These are phyloP conservation scores for Tetragonula clypearis DNA, from an alignment of 1,140 invertebrate species.

Conservation along the genomic window DNA sequence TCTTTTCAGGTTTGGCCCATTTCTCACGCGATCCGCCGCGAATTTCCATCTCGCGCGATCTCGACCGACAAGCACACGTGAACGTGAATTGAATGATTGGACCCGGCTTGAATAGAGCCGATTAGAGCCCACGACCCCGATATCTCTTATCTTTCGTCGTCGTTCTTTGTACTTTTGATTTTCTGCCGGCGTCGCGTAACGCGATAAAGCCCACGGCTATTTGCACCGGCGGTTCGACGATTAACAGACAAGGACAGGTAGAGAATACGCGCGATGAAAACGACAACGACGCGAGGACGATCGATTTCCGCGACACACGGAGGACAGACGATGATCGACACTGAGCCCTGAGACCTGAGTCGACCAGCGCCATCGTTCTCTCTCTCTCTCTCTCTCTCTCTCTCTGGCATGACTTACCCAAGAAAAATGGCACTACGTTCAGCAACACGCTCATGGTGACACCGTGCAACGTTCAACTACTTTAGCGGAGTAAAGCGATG, in stretches of 20 bases:
- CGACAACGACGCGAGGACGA: not conserved
- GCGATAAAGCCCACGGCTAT: not conserved
- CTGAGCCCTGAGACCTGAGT: not conserved
- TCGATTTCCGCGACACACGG: not conserved
- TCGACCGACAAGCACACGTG: not conserved
- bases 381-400: no score
- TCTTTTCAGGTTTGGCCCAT: not conserved
- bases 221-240: not conserved
- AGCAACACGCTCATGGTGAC: constrained; percentile 52
- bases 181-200: not conserved
- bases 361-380: not conserved
- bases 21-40: not conserved
- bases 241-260: not conserved
- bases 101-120: constrained; percentile 37
- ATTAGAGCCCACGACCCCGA: constrained; percentile 6
- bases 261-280: not conserved
- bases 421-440: constrained; percentile 56
- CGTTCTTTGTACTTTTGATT: constrained; percentile 5
- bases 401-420: constrained; percentile 47
- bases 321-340: no score
- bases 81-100: constrained; percentile 52
- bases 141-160: not conserved
- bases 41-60: not conserved
- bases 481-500: constrained; percentile 57
- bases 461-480: constrained; percentile 57